Evolutionary conservation across 2,888 invertebrate species (phyloP).

Genomic region (Ecliptopera silaceata): DNA sequence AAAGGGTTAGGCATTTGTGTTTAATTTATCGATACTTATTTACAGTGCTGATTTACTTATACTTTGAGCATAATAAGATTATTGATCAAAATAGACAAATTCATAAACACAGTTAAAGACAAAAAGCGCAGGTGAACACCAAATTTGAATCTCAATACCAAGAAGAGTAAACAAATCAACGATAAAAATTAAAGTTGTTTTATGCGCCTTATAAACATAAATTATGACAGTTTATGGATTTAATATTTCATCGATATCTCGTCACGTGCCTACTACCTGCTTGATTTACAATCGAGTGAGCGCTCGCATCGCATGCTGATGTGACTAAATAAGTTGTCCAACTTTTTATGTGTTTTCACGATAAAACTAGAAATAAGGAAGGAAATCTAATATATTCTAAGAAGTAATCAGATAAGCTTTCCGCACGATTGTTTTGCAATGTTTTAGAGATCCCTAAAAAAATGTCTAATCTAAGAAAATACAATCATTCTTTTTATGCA

Average conservation of each 20-base stretch:
- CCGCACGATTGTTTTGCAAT: constrained; percentile 73
- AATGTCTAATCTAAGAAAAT: too few relatives aligned
- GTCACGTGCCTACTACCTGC: constrained; percentile 48
- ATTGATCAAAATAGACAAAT: too few relatives aligned
- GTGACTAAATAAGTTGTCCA: constrained; percentile 52
- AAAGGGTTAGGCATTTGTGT: constrained; percentile 16
- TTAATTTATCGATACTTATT: constrained; percentile 39
- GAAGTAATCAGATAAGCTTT: constrained; percentile 42
- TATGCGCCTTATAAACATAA: constrained; percentile 2
- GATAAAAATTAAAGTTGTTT: not conserved
- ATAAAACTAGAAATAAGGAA: constrained; percentile 2
- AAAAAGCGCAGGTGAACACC: not conserved
- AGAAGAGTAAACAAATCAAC: not conserved
- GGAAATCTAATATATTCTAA: constrained; percentile 6
- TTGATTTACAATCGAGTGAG: constrained; percentile 47
- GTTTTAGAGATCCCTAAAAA: constrained; percentile 39
- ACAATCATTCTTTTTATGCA: too few relatives aligned
- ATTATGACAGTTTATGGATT: constrained; percentile 9
- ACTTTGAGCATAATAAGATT: too few relatives aligned
- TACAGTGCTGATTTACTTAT: not conserved
- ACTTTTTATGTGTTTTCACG: constrained; percentile 36
- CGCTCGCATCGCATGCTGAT: constrained; percentile 59
- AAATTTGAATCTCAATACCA: not conserved
- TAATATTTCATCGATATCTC: constrained; percentile 34
- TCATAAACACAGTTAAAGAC: not conserved